Percentiles rank a stretch among this genome's conserved stretches.
phyloP scores from a whole-genome alignment of 2,797 vertebrate genomes.

The Distichodus sexfasciatus region DNA sequence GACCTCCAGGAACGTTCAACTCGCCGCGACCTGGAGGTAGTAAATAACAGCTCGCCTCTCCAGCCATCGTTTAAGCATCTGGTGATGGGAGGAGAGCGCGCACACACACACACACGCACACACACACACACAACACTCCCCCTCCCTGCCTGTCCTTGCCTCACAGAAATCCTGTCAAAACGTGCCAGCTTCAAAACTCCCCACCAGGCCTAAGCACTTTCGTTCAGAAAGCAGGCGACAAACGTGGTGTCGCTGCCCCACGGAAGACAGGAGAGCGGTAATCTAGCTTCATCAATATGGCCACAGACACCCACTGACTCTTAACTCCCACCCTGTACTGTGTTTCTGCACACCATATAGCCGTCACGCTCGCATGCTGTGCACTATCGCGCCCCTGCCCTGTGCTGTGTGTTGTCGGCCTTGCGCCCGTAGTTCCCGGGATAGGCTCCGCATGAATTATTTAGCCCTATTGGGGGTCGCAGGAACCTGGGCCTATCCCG shows the following conservation, averaged over 20 bases:
- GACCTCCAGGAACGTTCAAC: constrained; percentile 26
- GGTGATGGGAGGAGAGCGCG: constrained; percentile 26
- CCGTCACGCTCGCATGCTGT: too few species aligned
- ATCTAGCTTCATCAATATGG: too few species aligned
- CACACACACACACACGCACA: too few species aligned
- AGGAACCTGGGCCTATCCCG: too few species aligned
- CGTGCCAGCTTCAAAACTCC: constrained; percentile 43
- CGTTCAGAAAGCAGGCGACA: neutral
- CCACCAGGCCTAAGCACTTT: constrained; percentile 31
- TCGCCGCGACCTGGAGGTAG: constrained; percentile 34
- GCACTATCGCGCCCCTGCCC: too few species aligned
- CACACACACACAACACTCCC: neutral
- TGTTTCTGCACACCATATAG: too few species aligned
- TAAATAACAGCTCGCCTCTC: constrained; percentile 42
- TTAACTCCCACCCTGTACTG: too few species aligned
- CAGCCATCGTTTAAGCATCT: constrained; percentile 51
- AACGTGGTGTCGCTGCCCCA: constrained; percentile 23
- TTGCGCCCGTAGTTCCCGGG: too few species aligned
- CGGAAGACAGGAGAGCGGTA: constrained; percentile 22
- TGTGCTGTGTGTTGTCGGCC: too few species aligned
- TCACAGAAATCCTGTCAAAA: constrained; percentile 47
- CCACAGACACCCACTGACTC: too few species aligned
- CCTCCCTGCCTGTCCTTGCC: constrained; percentile 17
- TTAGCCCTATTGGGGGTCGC: too few species aligned
- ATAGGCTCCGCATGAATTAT: too few species aligned